These are phyloP conservation scores for Drosophila lacertosa DNA, from an alignment of 1,140 invertebrate species.

Conservation along the genomic window DNA sequence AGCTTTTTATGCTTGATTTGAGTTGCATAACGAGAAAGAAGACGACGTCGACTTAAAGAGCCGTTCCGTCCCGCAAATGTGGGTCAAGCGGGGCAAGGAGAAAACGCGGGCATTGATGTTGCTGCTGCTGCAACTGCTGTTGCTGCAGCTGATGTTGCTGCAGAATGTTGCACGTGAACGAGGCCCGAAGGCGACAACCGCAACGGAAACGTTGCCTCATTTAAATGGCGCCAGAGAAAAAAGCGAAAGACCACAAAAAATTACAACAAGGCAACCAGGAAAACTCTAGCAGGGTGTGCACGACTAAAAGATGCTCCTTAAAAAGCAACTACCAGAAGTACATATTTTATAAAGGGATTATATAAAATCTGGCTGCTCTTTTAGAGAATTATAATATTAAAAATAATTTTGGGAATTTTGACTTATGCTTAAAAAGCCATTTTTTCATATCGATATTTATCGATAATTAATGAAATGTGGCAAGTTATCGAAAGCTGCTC, in stretches of 20 bases:
- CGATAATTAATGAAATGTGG: too few relatives aligned
- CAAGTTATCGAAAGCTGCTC: too few relatives aligned
- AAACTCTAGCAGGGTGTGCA: too few relatives aligned
- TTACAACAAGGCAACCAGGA: too few relatives aligned
- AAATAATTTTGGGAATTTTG: too few relatives aligned
- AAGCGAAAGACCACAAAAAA: slow-evolving; percentile 6
- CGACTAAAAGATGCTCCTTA: too few relatives aligned
- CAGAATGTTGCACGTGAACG: slow-evolving; percentile 21
- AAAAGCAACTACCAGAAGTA: too few relatives aligned
- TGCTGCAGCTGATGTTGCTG: not conserved
- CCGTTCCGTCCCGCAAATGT: not conserved
- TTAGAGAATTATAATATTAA: too few relatives aligned
- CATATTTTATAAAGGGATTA: too few relatives aligned
- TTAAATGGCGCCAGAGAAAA: slow-evolving; percentile 46
- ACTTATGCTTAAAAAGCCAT: too few relatives aligned
- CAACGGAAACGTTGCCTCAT: slow-evolving; percentile 41
- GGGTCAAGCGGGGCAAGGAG: not conserved
- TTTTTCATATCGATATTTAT: too few relatives aligned
- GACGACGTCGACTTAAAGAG: slow-evolving; percentile 9
- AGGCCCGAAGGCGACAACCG: slow-evolving; percentile 32
- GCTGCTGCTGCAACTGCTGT: not conserved
- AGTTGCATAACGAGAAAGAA: slow-evolving; percentile 60
- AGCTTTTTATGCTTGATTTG: slow-evolving; percentile 49
- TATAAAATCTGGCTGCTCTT: too few relatives aligned
- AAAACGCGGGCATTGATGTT: slow-evolving; percentile 8